Evolutionary conservation across 2,888 invertebrate species (phyloP), one percentile per base, ranked within the genome.

Genomic region (Eledone cirrhosa): DNA sequence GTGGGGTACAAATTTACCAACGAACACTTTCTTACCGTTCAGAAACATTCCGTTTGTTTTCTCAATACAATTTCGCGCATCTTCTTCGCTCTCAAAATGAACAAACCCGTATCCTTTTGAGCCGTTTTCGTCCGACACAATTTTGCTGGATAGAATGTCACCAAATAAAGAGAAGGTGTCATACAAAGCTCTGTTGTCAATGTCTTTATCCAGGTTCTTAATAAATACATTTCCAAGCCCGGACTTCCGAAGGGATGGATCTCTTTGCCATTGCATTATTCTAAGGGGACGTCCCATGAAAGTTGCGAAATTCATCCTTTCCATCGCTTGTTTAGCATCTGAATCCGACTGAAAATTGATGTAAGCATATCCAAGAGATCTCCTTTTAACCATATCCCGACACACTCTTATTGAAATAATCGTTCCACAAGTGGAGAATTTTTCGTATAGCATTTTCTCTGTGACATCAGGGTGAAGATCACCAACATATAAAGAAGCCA

Each of bases 261-360:
- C 98, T 88, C 98, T 94, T 92, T 99, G 98, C 82, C 98, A 98
- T 98, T 99, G 99, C 99, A 99, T 99, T 90, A 99, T 99, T 90
- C 99, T 95, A 90, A 99, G 98, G 82, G 98, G 98, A 89, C 96
- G 94, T 86, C 97, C 97, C 92, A 97, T 97, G 88, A 99, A 94
- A 90, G 95, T 93, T 92, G 99, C 99, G 92, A 98, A 99, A 91
- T 99, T 99, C 98, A 99, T 98, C 74, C 98, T 97, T 92, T 99
- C 99, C 89, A 99, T 92, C 82, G 99, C 99, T 90, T 98, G 94
- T 93, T 99, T 98, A 91, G 99, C 99, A 93, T 99, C 99, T 87
- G 96, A 96, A 88, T 98, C 97, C 91, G 98, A 97, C 92, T 99
- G 98, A 92, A 98, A 99, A 92, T 99, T 99, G 86, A 99, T 98